A percentile compares a stretch with the other conserved stretches of the same genome.
These are phyloP conservation scores for Prionailurus viverrinus DNA, from an alignment of 2,113 vertebrate species.

Conservation along the genomic window DNA sequence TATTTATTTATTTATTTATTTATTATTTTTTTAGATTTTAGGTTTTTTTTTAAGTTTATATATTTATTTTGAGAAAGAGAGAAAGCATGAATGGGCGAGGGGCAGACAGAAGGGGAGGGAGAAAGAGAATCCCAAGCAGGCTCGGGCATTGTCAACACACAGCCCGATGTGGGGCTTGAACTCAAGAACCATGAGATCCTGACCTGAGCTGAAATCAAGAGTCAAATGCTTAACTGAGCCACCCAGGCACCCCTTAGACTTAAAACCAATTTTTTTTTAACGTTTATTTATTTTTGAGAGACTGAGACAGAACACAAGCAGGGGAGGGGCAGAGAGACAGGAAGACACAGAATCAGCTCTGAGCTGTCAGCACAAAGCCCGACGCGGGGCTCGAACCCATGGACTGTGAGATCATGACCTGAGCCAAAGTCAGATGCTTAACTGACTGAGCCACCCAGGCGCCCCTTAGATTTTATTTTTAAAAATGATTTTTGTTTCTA, in stretches of 20 bases:
- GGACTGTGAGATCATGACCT: background rate
- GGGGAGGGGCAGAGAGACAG: background rate
- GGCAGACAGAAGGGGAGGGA: too few relatives aligned
- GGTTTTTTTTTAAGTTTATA: background rate
- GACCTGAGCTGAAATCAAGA: too few relatives aligned
- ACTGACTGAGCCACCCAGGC: background rate
- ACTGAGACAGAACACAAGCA: background rate
- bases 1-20: background rate
- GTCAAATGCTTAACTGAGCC: background rate
- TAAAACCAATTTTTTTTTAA: background rate
- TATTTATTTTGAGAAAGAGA: too few relatives aligned
- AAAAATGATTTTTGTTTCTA: background rate
- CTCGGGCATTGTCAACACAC: too few relatives aligned
- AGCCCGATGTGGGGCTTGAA: too few relatives aligned
- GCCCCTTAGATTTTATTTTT: background rate
- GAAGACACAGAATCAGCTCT: too few relatives aligned
- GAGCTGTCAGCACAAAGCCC: too few relatives aligned
- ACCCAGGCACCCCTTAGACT: background rate
- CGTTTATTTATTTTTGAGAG: too few relatives aligned
- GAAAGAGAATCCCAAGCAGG: too few relatives aligned
- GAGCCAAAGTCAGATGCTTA: background rate
- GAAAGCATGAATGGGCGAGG: too few relatives aligned
- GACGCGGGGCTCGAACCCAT: too few relatives aligned
- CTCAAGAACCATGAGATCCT: too few relatives aligned
- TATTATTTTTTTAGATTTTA: background rate